Evolutionary conservation across 35 echinoderm and acorn worm genomes (phyloP).

Genomic region (Chiridota heheva): DNA sequence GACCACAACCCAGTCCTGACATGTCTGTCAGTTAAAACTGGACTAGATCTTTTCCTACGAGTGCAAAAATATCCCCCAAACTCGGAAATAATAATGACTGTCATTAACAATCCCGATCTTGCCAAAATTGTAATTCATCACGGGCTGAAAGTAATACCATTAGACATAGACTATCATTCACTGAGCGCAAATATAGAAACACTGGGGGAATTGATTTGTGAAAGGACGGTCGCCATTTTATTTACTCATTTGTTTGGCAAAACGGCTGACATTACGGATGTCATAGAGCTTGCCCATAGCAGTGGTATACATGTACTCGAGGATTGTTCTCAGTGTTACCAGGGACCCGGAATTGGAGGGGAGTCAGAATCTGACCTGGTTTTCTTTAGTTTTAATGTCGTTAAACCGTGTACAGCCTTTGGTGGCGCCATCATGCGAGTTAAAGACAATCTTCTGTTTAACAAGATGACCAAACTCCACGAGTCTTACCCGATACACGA

Average conservation of each 20-base stretch:
- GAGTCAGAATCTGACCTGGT: conserved; percentile 80
- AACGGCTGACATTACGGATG: conserved; percentile 62
- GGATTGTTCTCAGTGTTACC: conserved; percentile 80
- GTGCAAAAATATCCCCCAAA: conserved; percentile 76
- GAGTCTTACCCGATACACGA: conserved; percentile 64
- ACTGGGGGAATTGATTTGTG: conserved; percentile 58
- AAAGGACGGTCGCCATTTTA: conserved; percentile 80
- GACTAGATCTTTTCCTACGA: conserved; percentile 74
- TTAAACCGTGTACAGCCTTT: conserved; percentile 73
- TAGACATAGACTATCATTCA: conserved; percentile 65
- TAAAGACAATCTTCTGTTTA: conserved; percentile 54
- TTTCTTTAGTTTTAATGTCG: conserved; percentile 85
- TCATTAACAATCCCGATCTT: conserved; percentile 87
- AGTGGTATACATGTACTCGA: conserved; percentile 70
- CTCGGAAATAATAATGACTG: conserved; percentile 83
- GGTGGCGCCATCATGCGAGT: conserved; percentile 78
- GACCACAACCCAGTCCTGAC: conserved; percentile 47
- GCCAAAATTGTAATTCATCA: conserved; percentile 68
- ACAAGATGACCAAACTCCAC: conserved; percentile 68
- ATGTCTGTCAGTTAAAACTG: conserved; percentile 80
- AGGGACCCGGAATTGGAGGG: conserved; percentile 50
- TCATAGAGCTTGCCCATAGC: conserved; percentile 54
- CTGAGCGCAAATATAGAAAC: conserved; percentile 58
- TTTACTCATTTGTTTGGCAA: conserved; percentile 91
- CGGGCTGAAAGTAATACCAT: conserved; percentile 66